Evolutionary conservation across 2,888 invertebrate genomes (phyloP).

Genomic region (Machimus atricapillus): DNA sequence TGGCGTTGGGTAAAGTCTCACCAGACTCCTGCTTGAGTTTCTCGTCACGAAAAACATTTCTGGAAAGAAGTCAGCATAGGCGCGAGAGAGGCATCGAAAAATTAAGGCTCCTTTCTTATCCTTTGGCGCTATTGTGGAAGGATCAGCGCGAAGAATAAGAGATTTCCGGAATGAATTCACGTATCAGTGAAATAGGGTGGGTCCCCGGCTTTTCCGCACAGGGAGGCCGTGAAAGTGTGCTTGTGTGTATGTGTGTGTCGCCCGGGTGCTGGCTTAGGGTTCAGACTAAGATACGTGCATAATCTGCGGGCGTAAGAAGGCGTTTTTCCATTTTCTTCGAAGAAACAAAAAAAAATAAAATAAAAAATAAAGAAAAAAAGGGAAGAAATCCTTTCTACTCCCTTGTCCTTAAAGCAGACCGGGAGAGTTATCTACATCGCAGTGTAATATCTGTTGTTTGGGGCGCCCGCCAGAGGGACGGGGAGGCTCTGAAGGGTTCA

Average conservation of each 20-base stretch:
- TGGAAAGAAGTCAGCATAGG: not conserved
- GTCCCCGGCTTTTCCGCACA: not conserved
- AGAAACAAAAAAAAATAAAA: conserved; percentile 11
- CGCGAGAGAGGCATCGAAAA: not conserved
- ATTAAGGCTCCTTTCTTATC: conserved; percentile 23
- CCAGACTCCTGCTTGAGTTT: not conserved
- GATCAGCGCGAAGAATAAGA: conserved; percentile 17
- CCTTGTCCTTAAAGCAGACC: not conserved
- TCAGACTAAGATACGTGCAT: not conserved
- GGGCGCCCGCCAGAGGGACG: not conserved
- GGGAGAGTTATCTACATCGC: not conserved
- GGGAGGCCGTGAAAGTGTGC: not conserved
- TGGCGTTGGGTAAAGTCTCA: not conserved
- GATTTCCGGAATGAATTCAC: conserved; percentile 30
- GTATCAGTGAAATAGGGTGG: conserved; percentile 11
- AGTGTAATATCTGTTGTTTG: conserved; percentile 6
- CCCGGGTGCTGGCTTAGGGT: not conserved
- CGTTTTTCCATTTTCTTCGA: conserved; percentile 17
- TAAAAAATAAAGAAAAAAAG: too few species aligned
- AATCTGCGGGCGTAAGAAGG: conserved; percentile 14
- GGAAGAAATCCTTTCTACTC: not conserved
- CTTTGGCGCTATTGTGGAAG: conserved; percentile 17
- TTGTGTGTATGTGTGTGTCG: not conserved
- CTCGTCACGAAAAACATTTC: conserved; percentile 24
- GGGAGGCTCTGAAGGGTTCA: conserved; percentile 40